A percentile compares a stretch with the other conserved stretches of the same genome.
Conservation (phyloP, 1,140 invertebrate species). For the Trichoplusia ni region DNA sequence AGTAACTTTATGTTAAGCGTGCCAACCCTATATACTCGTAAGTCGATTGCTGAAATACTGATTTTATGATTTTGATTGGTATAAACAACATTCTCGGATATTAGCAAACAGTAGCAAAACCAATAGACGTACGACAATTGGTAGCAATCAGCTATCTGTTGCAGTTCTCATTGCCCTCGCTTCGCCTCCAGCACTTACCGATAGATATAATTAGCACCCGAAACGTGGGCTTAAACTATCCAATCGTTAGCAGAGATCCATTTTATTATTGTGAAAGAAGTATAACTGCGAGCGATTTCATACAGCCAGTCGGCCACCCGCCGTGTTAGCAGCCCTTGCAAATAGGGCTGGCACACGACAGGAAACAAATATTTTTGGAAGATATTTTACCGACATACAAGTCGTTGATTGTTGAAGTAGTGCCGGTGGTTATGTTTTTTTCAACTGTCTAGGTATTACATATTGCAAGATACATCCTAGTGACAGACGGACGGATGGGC, state of each 20-base stretch:
- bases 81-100: constrained; percentile 1
- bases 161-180: constrained; percentile 12
- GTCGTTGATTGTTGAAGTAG: too few species aligned
- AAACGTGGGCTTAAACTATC: constrained; percentile 19
- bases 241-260: constrained; percentile 17
- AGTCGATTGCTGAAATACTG: constrained; percentile 5
- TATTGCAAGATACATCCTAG: too few species aligned
- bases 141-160: constrained; percentile 20
- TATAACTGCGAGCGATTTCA: neutral
- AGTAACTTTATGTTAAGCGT: too few species aligned
- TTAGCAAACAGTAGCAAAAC: neutral
- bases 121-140: neutral
- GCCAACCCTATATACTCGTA: too few species aligned
- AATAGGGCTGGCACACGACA: neutral
- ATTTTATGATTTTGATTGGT: neutral
- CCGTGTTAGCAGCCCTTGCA: neutral
- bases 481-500: too few species aligned
- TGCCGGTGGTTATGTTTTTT: too few species aligned
- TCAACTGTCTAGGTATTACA: too few species aligned
- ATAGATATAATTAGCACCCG: constrained; percentile 22
- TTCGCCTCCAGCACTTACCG: constrained; percentile 8
- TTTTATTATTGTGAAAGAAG: constrained; percentile 29
- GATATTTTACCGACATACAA: too few species aligned
- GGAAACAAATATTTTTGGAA: too few species aligned
- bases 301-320: constrained; percentile 1